Base-by-base conservation (phyloP, 1,140 invertebrate genomes). In the Drosophila orosa region DNA sequence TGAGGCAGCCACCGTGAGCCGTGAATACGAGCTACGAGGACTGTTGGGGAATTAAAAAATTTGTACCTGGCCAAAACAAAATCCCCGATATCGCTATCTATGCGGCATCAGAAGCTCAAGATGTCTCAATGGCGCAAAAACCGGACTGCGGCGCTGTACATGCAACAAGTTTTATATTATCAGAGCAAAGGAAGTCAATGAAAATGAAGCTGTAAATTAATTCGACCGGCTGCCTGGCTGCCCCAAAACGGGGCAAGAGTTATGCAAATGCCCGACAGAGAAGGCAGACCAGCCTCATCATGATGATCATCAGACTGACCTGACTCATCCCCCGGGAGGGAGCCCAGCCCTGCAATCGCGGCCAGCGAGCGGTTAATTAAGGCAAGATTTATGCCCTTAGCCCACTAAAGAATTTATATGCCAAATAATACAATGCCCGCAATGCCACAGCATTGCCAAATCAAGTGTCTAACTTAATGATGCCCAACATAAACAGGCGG, bases 381-480 rank as follows among this genome's bases (percentile, higher is more conserved):
- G 81, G 54, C 58, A 74, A 87, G 79, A 86, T 86, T 87, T 86
- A 86, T 86, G 75, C 75, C 71, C 77, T 59, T 78, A 61, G 57
- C 69, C 68, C 55, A 78, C 50, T 61, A 69, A 87, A 62, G 74
- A 79, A 87, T 86, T 77, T 86, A 83, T 86, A 87, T 89, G 83
- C 75, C 83, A 87, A 86, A 89, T 86, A 89, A 86, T 87, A 86
- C 79, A 86, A 83, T 68, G 62, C 74, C 44, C 68, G 54, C 44
- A 35, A 54, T 54, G 68, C 58, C 35, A 37, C 55, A 67, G 58
- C 57, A 87, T 87, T 87, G 84, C 83, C 80, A 87, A 87, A 87
- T 87, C 84, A 89, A 89, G 83, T 87, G 83, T 89, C 80, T 89
- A 79, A 89, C 76, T 87, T 87, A 87, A 87, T 87, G 83, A 89